A percentile compares a stretch with the other conserved stretches of the same genome.
These are phyloP conservation scores for Drosophila falleni DNA, from an alignment of 2,888 invertebrate species.

Conservation along the genomic window DNA sequence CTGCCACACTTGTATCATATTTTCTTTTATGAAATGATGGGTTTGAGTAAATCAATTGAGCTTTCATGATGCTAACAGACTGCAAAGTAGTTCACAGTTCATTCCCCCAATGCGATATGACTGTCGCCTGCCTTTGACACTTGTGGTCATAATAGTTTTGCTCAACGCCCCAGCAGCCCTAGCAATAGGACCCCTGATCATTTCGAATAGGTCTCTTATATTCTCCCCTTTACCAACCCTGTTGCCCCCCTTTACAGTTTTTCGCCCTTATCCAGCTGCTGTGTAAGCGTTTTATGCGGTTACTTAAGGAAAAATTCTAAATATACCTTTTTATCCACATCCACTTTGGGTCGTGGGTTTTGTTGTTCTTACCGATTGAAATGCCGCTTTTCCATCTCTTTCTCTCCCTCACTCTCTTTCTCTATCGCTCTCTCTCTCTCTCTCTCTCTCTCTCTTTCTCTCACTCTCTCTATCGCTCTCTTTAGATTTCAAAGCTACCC, in stretches of 20 bases:
- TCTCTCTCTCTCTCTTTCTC: slow-evolving; percentile 25
- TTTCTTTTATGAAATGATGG: slow-evolving; percentile 13
- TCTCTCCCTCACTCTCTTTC: slow-evolving; percentile 21
- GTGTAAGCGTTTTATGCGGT: slow-evolving; percentile 57
- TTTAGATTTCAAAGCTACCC: slow-evolving; percentile 67
- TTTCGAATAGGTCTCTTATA: slow-evolving; percentile 29
- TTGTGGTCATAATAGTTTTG: slow-evolving; percentile 68
- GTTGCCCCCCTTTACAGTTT: slow-evolving; percentile 3
- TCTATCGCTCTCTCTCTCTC: neutral
- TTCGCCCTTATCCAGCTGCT: slow-evolving; percentile 31
- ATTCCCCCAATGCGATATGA: slow-evolving; percentile 50
- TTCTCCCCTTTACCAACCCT: neutral
- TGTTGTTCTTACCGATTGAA: slow-evolving; percentile 41
- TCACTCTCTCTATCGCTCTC: neutral
- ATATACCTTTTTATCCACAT: slow-evolving; percentile 44
- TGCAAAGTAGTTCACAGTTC: slow-evolving; percentile 79
- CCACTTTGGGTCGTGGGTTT: slow-evolving; percentile 7
- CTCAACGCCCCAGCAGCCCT: slow-evolving; percentile 15
- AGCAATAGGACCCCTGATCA: slow-evolving; percentile 50
- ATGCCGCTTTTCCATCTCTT: slow-evolving; percentile 27
- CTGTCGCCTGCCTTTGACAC: slow-evolving; percentile 69
- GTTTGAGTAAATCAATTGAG: slow-evolving; percentile 76
- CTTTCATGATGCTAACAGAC: slow-evolving; percentile 57
- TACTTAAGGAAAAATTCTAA: slow-evolving; percentile 64
- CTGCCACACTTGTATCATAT: slow-evolving; percentile 27